Evolutionary conservation across 2,113 vertebrate genomes (phyloP).

Genomic region (Platycercus adscitus): DNA sequence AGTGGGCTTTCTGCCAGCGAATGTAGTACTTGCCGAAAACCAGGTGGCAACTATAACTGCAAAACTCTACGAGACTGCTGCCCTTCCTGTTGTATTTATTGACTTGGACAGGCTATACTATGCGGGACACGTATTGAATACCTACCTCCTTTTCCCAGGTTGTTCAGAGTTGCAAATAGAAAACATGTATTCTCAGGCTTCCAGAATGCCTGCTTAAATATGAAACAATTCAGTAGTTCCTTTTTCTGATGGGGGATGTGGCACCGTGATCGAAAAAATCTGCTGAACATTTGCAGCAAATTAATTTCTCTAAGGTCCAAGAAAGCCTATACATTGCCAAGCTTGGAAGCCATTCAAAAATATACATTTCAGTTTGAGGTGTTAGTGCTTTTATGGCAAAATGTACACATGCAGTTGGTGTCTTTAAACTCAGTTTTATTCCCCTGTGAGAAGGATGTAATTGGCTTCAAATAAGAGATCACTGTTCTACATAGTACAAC

Average conservation of each 20-base stretch:
- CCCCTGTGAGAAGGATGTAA: neutral
- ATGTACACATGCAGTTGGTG: neutral
- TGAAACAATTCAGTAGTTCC: neutral
- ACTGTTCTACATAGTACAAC: neutral
- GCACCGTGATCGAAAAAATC: neutral
- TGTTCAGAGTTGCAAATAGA: neutral
- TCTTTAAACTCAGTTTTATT: slow-evolving; percentile 32
- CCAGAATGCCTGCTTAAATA: neutral
- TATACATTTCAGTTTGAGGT: neutral
- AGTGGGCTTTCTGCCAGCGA: slow-evolving; percentile 22
- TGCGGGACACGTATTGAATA: neutral
- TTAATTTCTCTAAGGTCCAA: neutral
- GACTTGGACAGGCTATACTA: neutral
- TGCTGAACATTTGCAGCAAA: slow-evolving; percentile 6
- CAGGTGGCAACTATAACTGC: slow-evolving; percentile 9
- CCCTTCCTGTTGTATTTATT: neutral
- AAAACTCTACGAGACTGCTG: neutral
- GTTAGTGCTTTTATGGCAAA: slow-evolving; percentile 15
- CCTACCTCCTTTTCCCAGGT: neutral
- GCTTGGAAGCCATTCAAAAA: neutral
- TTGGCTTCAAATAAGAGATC: slow-evolving; percentile 17
- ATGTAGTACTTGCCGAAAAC: slow-evolving; percentile 31
- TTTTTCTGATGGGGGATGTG: neutral
- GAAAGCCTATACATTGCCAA: neutral
- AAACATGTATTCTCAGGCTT: neutral